These are phyloP conservation scores for Siphamia tubifer DNA, from an alignment of 2,113 vertebrate genomes.

Conservation along the genomic window DNA sequence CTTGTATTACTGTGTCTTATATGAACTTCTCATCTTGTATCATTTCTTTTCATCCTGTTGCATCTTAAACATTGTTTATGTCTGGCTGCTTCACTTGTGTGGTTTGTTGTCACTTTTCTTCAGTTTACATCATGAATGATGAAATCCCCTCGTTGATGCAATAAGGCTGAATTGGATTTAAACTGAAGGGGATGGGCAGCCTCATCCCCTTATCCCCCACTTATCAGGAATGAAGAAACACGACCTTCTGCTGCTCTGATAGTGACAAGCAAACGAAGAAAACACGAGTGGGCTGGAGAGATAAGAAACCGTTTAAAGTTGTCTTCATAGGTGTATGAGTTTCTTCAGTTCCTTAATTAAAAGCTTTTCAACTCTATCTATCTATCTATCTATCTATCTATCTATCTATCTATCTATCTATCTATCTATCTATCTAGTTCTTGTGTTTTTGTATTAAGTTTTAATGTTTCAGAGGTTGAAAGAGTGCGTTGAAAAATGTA, in stretches of 20 bases:
- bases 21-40: too few species aligned
- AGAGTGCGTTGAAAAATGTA: too few species aligned
- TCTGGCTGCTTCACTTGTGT: too few species aligned
- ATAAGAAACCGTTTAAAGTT: slow-evolving; percentile 73
- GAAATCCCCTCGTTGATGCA: slow-evolving; percentile 10
- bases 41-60: too few species aligned
- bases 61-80: too few species aligned
- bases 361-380: neutral
- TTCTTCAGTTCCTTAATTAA: slow-evolving; percentile 3
- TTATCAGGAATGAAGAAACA: slow-evolving; percentile 62
- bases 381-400: neutral
- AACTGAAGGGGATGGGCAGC: slow-evolving; percentile 43
- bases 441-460: too few species aligned
- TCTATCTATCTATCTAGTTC: neutral
- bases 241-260: slow-evolving; percentile 60
- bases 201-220: neutral
- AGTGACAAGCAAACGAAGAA: slow-evolving; percentile 48
- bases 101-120: too few species aligned
- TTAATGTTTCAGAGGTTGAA: too few species aligned
- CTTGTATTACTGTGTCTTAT: too few species aligned
- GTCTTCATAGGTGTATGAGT: slow-evolving; percentile 1
- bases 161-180: slow-evolving; percentile 17
- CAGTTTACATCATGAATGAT: too few species aligned
- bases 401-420: neutral
- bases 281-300: slow-evolving; percentile 54